These are phyloP conservation scores for Aphidoletes aphidimyza DNA, from an alignment of 2,888 invertebrate genomes.

Conservation along the genomic window DNA sequence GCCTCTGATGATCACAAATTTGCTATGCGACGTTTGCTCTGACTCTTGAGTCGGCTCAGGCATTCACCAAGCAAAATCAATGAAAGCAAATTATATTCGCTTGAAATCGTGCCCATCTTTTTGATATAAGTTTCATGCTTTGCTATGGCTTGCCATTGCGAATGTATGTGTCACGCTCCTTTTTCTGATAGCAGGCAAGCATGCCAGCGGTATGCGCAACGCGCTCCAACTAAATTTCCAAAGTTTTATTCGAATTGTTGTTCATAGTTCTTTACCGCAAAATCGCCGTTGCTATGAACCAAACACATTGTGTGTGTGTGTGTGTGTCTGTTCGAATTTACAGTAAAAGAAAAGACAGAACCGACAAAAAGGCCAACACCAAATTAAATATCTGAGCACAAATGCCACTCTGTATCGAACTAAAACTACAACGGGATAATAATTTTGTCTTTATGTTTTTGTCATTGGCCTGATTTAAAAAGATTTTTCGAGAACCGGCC, in stretches of 20 bases:
- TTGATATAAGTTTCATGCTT: not conserved
- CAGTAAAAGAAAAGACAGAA: no score
- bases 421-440: not conserved
- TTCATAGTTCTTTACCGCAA: conserved; percentile 14
- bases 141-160: no score
- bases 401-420: not conserved
- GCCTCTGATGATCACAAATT: conserved; percentile 43
- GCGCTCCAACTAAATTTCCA: no score
- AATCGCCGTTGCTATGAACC: not conserved
- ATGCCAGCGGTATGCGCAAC: no score
- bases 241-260: conserved; percentile 45
- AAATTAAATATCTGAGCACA: not conserved
- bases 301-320: not conserved
- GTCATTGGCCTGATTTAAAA: conserved; percentile 23
- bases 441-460: conserved; percentile 11
- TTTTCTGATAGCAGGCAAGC: not conserved
- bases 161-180: not conserved
- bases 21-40: not conserved
- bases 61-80: not conserved
- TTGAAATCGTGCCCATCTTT: conserved; percentile 26
- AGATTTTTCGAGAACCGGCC: not conserved
- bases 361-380: not conserved
- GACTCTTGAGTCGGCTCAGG: not conserved
- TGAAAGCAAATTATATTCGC: conserved; percentile 43
- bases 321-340: no score